Evolutionary conservation across 1,140 invertebrate species (phyloP).

Genomic region (Anoplophora glabripennis): DNA sequence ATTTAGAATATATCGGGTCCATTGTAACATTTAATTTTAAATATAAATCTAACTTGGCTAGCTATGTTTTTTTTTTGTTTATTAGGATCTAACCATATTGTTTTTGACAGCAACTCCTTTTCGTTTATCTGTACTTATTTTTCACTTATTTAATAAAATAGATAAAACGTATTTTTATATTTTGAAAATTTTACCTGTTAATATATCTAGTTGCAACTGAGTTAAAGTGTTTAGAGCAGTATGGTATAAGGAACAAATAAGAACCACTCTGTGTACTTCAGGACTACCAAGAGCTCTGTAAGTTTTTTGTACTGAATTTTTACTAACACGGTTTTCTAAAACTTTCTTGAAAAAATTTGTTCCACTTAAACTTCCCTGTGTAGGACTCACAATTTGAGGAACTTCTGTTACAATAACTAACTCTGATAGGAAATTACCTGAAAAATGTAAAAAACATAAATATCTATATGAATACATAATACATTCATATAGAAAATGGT

Average conservation of each 20-base stretch:
- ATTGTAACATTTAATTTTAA: too few relatives aligned
- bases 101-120: too few relatives aligned
- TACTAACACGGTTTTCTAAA: conserved; percentile 55
- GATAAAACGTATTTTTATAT: conserved; percentile 15
- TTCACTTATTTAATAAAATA: conserved; percentile 3
- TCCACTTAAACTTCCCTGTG: conserved; percentile 48
- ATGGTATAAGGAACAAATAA: conserved; percentile 90
- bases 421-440: conserved; percentile 53
- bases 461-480: not conserved
- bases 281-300: conserved; percentile 73
- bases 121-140: too few relatives aligned
- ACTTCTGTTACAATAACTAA: conserved; percentile 52
- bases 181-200: conserved; percentile 71
- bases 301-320: conserved; percentile 59
- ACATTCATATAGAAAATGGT: conserved; percentile 5
- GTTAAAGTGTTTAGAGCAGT: conserved; percentile 85
- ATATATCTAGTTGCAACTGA: conserved; percentile 89
- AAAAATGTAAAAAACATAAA: conserved; percentile 17
- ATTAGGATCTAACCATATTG: too few relatives aligned
- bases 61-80: too few relatives aligned
- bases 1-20: too few relatives aligned
- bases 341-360: conserved; percentile 54
- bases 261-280: conserved; percentile 75
- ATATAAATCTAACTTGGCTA: too few relatives aligned
- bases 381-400: conserved; percentile 37